Base-by-base conservation (phyloP, 2,888 invertebrate species). In the Agapetus fuscipes region DNA sequence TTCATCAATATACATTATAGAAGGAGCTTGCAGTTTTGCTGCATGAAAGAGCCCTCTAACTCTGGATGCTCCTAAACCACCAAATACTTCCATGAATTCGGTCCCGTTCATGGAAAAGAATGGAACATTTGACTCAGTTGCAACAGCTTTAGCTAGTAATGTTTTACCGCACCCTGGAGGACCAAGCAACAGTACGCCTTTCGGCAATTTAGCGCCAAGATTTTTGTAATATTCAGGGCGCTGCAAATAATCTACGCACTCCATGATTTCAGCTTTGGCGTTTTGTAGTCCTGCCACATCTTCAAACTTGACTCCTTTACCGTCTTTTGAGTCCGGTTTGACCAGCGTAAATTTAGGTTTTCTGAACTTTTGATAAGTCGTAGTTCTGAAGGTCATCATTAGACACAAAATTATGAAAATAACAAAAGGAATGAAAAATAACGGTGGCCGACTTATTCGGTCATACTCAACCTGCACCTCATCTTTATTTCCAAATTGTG, bases 151-250 rank as follows among this genome's bases (percentile, higher is more conserved):
- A 0, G 97, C 97, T 27, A 90, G 58, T 46, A 90, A 65, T 0
- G 98, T 99, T 68, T 98, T 98, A 2, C 95, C 95, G 62, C 94
- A 95, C 3, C 98, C 97, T 0, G 97, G 98, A 1, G 98, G 98
- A 0, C 98, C 97, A 4, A 96, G 64, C 2, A 97, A 64, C 16
- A 97, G 60, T 0, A 95, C 96, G 3, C 97, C 94, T 66, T 80
- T 81, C 0, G 95, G 93, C 12, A 88, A 80, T 74, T 90, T 90
- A 3, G 90, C 90, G 2, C 91, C 91, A 33, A 91, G 68, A 39
- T 64, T 75, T 59, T 82, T 86, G 60, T 94, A 98, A 59, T 80
- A 81, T 49, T 88, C 85, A 0, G 97, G 95, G 46, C 80, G 70
- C 61, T 95, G 96, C 2, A 98, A 69, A 59, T 97, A 98, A 61